A percentile compares a stretch with the other conserved stretches of the same genome.
Evolutionary conservation across 2,113 vertebrate species (phyloP).

Genomic region (Reinhardtius hippoglossoides): DNA sequence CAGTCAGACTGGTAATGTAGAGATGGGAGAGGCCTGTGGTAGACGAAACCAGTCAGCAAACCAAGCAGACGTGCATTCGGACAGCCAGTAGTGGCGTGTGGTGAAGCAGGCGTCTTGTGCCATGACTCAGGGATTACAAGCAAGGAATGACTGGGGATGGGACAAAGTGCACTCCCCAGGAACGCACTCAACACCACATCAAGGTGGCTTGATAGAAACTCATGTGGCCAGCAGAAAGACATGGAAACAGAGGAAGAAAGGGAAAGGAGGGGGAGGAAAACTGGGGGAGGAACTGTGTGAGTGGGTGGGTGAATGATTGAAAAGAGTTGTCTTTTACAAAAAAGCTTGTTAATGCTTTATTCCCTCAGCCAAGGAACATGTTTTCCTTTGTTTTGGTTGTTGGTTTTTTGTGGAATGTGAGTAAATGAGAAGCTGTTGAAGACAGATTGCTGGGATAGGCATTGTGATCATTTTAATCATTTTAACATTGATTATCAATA

Average conservation of each 20-base stretch:
- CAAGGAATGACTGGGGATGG: conserved; percentile 66
- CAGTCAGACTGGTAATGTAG: conserved; percentile 19
- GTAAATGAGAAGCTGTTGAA: conserved; percentile 19
- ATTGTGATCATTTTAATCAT: conserved; percentile 6
- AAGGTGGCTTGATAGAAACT: conserved; percentile 69
- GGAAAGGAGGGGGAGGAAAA: conserved; percentile 54
- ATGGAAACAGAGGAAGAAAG: conserved; percentile 49
- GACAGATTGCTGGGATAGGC: conserved; percentile 8
- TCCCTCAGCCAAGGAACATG: conserved; percentile 37
- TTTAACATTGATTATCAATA: too few species aligned
- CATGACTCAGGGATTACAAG: conserved; percentile 82
- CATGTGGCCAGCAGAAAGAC: conserved; percentile 74
- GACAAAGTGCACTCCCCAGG: conserved; percentile 66
- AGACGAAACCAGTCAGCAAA: conserved; percentile 37
- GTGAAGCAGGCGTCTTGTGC: conserved; percentile 59
- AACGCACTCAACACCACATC: conserved; percentile 78
- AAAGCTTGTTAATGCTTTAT: conserved; percentile 55
- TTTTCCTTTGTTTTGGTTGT: conserved; percentile 69
- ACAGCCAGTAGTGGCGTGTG: conserved; percentile 54
- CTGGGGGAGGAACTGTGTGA: conserved; percentile 34
- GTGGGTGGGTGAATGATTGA: conserved; percentile 59
- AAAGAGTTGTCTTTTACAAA: conserved; percentile 43
- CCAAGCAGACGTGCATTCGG: conserved; percentile 39
- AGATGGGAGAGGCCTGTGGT: conserved; percentile 38
- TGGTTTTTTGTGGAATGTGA: conserved; percentile 27